Evolutionary conservation across 2,113 vertebrate genomes (phyloP), one percentile per base, ranked within the genome.

Genomic region (Pachyramphus minor): DNA sequence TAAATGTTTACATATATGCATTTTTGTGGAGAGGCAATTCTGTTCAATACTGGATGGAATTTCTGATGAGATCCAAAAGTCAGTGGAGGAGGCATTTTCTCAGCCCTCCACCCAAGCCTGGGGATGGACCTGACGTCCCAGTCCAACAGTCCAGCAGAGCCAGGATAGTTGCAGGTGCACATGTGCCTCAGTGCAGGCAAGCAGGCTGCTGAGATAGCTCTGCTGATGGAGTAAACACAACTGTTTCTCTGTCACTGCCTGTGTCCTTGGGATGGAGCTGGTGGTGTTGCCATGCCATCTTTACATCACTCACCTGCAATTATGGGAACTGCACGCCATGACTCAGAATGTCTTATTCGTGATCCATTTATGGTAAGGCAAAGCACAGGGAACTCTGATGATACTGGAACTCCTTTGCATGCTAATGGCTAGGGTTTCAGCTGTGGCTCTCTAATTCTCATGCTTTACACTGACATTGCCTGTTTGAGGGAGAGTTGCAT

Each of bases 281-380:
- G 18, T 84, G 23, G 21, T 25, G 66, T 82, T 95, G 64, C 45
- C 66, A 76, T 88, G 68, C 53, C 59, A 64, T 62, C 56, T 94
- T 47, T 60, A 52, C 18, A 39, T 83, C 2, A 3, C 17, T 80
- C 50, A 83, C 45, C 67, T 89, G 27, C 49, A 92, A 80, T 62
- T 93, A 75, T 3, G 7, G 49, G 63, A 93, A 37, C 66, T 74
- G 41, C 12, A 18, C 53, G 64, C 55, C 37, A 3, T 64, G 77
- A 69, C 67, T 96, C 83, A 87, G 50, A 93, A 89, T 67, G 30
- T 77, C 91, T 90, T 91, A 84, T 87, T 93, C 66, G 68, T 58
- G 33, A 89, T 80, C 28, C 45, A 55, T 79, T 89, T 87, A 72
- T 19, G 50, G 24, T 25, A 78, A 84, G 42, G 62, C 53, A 59